Percentiles rank a stretch among this genome's conserved stretches.
These are phyloP conservation scores for Staurois parvus DNA, from an alignment of 2,797 vertebrate genomes.

Conservation along the genomic window DNA sequence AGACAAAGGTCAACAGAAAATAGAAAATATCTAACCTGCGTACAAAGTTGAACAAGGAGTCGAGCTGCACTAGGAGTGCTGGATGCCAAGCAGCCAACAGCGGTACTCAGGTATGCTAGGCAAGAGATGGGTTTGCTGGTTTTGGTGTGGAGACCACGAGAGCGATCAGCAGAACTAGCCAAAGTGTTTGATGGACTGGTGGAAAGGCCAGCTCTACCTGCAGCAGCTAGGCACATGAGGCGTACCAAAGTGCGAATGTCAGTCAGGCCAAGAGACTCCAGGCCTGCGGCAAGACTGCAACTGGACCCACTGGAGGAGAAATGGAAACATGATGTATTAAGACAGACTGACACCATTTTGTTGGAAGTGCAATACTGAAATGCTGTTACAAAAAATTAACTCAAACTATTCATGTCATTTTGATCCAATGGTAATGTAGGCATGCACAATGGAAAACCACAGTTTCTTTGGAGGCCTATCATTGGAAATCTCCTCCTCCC, in stretches of 20 bases:
- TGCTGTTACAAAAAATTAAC: too few relatives aligned
- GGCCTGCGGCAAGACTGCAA: slow-evolving; percentile 94
- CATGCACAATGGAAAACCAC: too few relatives aligned
- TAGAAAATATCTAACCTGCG: slow-evolving; percentile 80
- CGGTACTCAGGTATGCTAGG: slow-evolving; percentile 95
- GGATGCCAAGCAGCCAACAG: slow-evolving; percentile 94
- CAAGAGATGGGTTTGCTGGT: slow-evolving; percentile 95
- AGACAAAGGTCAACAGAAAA: too few relatives aligned
- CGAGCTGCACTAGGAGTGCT: slow-evolving; percentile 94
- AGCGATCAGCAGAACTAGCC: slow-evolving; percentile 79
- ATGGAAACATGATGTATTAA: not conserved
- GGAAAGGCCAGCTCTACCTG: slow-evolving; percentile 93
- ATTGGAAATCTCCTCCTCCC: too few relatives aligned
- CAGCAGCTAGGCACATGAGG: slow-evolving; percentile 96
- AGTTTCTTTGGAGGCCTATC: too few relatives aligned
- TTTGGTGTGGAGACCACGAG: slow-evolving; percentile 85
- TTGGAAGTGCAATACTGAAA: too few relatives aligned
- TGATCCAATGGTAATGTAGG: too few relatives aligned
- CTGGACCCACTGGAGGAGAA: slow-evolving; percentile 86
- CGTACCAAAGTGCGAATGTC: slow-evolving; percentile 96
- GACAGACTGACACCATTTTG: not conserved
- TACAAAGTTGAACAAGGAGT: slow-evolving; percentile 94
- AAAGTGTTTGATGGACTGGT: slow-evolving; percentile 77
- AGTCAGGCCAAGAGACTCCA: slow-evolving; percentile 93
- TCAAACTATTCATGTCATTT: too few relatives aligned